phyloP scores from a whole-genome alignment of 2,113 vertebrate species.

The Leptocoma aspasia region DNA sequence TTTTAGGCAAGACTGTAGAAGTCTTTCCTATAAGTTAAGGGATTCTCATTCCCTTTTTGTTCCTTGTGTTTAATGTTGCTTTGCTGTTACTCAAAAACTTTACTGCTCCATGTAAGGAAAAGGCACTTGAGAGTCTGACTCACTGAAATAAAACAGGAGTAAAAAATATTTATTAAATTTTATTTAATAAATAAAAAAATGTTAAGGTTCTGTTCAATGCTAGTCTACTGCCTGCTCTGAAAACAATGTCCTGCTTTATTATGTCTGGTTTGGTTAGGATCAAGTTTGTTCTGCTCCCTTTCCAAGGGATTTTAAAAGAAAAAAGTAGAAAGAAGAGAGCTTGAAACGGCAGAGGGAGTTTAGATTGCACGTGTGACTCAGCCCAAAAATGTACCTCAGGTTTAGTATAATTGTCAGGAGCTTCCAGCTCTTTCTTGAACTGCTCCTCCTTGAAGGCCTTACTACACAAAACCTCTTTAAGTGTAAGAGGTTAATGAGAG shows the following conservation, averaged over 20 bases:
- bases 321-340: not conserved
- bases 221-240: not conserved
- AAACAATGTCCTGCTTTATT: not conserved
- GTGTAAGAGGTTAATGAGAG: not conserved
- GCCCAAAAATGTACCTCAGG: not conserved
- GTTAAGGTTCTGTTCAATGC: not conserved
- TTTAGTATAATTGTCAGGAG: not conserved
- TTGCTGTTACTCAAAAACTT: not conserved
- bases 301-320: not conserved
- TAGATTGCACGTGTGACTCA: not conserved
- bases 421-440: not conserved
- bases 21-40: not conserved
- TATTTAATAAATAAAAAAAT: no score
- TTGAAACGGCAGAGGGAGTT: not conserved
- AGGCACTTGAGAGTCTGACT: not conserved
- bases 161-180: no score
- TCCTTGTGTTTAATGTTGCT: not conserved
- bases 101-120: not conserved
- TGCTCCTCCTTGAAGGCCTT: not conserved
- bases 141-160: not conserved
- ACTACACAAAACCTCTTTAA: not conserved
- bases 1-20: not conserved
- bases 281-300: not conserved
- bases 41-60: not conserved
- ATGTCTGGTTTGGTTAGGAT: not conserved